These are phyloP conservation scores for Polia nebulosa DNA, from an alignment of 2,888 invertebrate genomes.

Conservation along the genomic window DNA sequence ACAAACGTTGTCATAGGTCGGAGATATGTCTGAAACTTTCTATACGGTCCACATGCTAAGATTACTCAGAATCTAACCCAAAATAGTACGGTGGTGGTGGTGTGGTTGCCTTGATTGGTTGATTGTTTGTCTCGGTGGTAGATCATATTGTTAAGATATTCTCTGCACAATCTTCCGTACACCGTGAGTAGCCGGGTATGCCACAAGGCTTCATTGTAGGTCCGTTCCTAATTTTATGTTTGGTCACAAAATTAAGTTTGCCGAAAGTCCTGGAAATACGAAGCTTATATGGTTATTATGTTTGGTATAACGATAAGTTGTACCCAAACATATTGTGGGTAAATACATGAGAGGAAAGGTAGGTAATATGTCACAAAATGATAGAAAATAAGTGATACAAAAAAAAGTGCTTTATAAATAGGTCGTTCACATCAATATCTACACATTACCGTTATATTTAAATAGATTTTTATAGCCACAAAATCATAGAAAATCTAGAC, in stretches of 20 bases:
- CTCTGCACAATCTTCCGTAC: no score
- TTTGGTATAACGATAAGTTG: not conserved
- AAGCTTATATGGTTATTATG: not conserved
- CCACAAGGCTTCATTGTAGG: slow-evolving; percentile 23
- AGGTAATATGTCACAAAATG: no score
- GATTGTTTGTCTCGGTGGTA: not conserved
- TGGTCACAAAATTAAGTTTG: no score
- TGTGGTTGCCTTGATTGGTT: no score
- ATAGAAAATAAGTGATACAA: no score
- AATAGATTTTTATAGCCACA: not conserved
- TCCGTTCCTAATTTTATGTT: not conserved
- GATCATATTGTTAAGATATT: not conserved
- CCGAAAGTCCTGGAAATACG: not conserved
- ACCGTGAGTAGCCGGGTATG: not conserved
- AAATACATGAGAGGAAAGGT: not conserved
- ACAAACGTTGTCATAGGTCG: not conserved
- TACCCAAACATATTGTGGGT: not conserved
- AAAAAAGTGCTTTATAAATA: slow-evolving; percentile 2
- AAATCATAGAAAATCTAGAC: slow-evolving; percentile 5
- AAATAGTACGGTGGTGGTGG: no score
- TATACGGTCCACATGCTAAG: not conserved
- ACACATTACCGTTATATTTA: slow-evolving; percentile 23
- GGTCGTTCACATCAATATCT: slow-evolving; percentile 15
- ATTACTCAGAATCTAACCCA: not conserved
- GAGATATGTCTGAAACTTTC: slow-evolving; percentile 4